phyloP scores from a whole-genome alignment of 2,797 vertebrate genomes.

The Melanotaenia trifasciata region DNA sequence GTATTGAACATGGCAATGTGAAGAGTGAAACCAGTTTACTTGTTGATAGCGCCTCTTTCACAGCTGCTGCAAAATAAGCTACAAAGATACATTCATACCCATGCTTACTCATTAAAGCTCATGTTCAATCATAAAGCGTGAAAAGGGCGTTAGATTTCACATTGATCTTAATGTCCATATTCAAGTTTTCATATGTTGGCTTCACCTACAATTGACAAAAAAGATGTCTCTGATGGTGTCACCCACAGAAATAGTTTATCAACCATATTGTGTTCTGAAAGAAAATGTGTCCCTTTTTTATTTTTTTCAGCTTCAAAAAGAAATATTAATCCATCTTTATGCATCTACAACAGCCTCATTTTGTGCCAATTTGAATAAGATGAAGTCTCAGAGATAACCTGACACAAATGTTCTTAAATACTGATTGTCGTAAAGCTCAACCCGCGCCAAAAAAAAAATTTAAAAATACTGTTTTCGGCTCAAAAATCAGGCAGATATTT shows the following conservation, averaged over 20 bases:
- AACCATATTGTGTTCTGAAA: constrained; percentile 14
- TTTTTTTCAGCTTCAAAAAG: neutral
- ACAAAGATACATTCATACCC: constrained; percentile 57
- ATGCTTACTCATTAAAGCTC: constrained; percentile 26
- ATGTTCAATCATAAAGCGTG: constrained; percentile 14
- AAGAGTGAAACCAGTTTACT: constrained; percentile 60
- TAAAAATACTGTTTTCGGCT: neutral
- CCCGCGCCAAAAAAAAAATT: no score
- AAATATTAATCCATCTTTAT: constrained; percentile 6
- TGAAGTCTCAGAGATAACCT: constrained; percentile 21
- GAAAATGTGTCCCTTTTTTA: neutral
- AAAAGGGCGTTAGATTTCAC: constrained; percentile 18
- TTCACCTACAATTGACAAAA: constrained; percentile 16
- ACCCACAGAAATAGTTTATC: constrained; percentile 26
- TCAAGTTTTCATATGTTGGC: constrained; percentile 24
- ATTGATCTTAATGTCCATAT: constrained; percentile 25
- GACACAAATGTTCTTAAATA: constrained; percentile 23
- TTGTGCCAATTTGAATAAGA: constrained; percentile 40
- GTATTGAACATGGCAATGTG: constrained; percentile 38
- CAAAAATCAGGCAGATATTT: neutral
- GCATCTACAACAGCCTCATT: constrained; percentile 30
- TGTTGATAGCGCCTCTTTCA: constrained; percentile 43
- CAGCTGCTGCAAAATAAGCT: constrained; percentile 78
- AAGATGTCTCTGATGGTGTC: constrained; percentile 2
- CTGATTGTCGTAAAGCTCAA: constrained; percentile 25